Evolutionary conservation across 2,888 invertebrate genomes (phyloP).

Genomic region (Acronicta aceris): DNA sequence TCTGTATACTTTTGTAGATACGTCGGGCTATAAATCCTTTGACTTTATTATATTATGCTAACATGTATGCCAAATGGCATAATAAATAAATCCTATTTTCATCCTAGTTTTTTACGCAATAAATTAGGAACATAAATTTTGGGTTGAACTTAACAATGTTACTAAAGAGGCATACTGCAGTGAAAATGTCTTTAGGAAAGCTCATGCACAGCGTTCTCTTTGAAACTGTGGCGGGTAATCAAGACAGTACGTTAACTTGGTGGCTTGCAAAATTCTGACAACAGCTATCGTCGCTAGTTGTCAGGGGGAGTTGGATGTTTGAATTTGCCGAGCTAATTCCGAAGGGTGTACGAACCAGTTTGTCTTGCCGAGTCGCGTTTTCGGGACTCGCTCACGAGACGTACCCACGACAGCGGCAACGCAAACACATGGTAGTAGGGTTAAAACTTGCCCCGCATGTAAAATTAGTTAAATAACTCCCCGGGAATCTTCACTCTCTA

Average conservation of each 20-base stretch:
- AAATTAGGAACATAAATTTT: background rate
- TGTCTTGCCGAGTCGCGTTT: slow-evolving; percentile 56
- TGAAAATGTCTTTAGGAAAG: slow-evolving; percentile 46
- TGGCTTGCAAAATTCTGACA: slow-evolving; percentile 55
- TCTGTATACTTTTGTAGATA: slow-evolving; percentile 64
- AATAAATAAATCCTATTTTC: slow-evolving; percentile 8
- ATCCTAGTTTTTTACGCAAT: background rate
- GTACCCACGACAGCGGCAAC: slow-evolving; percentile 67
- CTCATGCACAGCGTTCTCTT: slow-evolving; percentile 24
- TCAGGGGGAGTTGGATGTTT: slow-evolving; percentile 68
- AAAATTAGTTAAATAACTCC: slow-evolving; percentile 85
- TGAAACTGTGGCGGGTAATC: slow-evolving; percentile 46
- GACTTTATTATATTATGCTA: slow-evolving; percentile 56
- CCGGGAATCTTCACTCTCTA: slow-evolving; percentile 74
- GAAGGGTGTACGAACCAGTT: slow-evolving; percentile 62
- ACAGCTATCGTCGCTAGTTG: slow-evolving; percentile 55
- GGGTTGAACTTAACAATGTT: slow-evolving; percentile 8
- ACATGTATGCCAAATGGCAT: slow-evolving; percentile 31
- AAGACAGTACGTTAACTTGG: slow-evolving; percentile 50
- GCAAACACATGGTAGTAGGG: slow-evolving; percentile 79
- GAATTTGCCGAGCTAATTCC: slow-evolving; percentile 76
- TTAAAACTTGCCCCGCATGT: slow-evolving; percentile 84
- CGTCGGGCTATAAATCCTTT: slow-evolving; percentile 61
- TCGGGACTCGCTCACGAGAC: slow-evolving; percentile 61
- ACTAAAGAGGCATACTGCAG: slow-evolving; percentile 20